A percentile compares a stretch with the other conserved stretches of the same genome.
These are phyloP conservation scores for Xylota sylvarum DNA, from an alignment of 2,888 invertebrate genomes.

Conservation along the genomic window DNA sequence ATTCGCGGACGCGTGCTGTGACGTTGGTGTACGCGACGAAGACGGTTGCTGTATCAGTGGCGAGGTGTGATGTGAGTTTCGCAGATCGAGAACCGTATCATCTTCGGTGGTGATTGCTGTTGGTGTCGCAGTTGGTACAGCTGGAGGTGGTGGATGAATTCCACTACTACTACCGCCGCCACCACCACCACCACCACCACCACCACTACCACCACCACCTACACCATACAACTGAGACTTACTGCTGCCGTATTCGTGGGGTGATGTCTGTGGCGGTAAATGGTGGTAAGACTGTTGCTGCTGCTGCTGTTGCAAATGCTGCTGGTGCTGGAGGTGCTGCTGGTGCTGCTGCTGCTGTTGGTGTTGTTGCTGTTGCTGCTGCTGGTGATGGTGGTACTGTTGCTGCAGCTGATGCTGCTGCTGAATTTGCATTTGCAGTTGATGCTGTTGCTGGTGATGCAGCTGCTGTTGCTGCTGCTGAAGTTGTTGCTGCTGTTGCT, in stretches of 20 bases:
- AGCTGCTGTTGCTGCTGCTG: slow-evolving; percentile 61
- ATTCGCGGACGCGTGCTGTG: slow-evolving; percentile 74
- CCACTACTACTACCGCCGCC: slow-evolving; percentile 77
- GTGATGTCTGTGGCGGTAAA: slow-evolving; percentile 73
- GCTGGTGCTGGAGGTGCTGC: slow-evolving; percentile 49
- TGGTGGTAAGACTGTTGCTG: slow-evolving; percentile 76
- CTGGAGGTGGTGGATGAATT: slow-evolving; percentile 80
- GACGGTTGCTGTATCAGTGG: slow-evolving; percentile 72
- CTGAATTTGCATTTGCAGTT: slow-evolving; percentile 63
- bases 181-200: background rate
- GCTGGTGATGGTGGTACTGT: slow-evolving; percentile 71
- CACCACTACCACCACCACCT: background rate
- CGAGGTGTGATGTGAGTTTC: slow-evolving; percentile 83
- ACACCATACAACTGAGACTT: slow-evolving; percentile 76
- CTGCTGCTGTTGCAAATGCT: slow-evolving; percentile 76
- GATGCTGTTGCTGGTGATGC: slow-evolving; percentile 72
- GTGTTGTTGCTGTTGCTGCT: slow-evolving; percentile 67
- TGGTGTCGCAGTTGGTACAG: slow-evolving; percentile 75
- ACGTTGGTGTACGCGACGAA: slow-evolving; percentile 68
- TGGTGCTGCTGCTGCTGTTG: slow-evolving; percentile 60
- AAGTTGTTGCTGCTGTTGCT: slow-evolving; percentile 59
- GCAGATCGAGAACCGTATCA: slow-evolving; percentile 83
- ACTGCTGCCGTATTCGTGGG: slow-evolving; percentile 81
- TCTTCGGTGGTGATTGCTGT: slow-evolving; percentile 60
- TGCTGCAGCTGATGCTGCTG: slow-evolving; percentile 68